Evolutionary conservation across 2,113 vertebrate genomes (phyloP).

Genomic region (Barnardius zonarius): DNA sequence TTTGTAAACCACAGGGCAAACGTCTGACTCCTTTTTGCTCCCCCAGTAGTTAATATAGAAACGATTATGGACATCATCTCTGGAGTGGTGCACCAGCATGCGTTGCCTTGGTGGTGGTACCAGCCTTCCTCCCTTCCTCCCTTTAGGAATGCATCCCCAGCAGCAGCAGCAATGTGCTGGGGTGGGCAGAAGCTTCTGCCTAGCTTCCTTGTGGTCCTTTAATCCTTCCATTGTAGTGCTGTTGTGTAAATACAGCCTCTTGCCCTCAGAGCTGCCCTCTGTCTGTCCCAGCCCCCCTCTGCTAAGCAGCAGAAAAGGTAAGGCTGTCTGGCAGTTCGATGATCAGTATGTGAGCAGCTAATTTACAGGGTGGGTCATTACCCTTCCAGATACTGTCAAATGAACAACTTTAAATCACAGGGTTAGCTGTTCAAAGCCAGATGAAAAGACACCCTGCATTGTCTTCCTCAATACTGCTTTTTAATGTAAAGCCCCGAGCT

Average conservation of each 20-base stretch:
- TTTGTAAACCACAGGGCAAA: background rate
- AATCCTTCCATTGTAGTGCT: background rate
- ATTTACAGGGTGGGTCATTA: conserved; percentile 29
- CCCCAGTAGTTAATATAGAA: background rate
- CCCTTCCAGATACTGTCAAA: conserved; percentile 10
- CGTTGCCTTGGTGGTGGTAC: background rate
- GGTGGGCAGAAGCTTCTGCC: background rate
- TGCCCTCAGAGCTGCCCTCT: background rate
- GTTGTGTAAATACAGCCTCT: background rate
- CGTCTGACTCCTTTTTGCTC: background rate
- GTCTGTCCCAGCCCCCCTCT: background rate
- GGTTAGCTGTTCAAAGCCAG: conserved; percentile 27
- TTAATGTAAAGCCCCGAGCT: background rate
- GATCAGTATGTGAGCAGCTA: background rate
- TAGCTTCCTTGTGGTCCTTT: background rate
- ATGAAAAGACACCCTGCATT: conserved; percentile 6
- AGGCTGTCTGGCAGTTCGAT: background rate
- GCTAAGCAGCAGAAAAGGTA: background rate
- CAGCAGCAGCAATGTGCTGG: background rate
- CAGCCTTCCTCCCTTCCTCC: background rate
- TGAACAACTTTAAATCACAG: conserved; percentile 35
- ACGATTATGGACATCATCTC: rapidly evolving
- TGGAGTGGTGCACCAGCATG: background rate
- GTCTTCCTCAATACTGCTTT: conserved; percentile 4
- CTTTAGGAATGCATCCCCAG: background rate